Base-by-base conservation (phyloP, 2,113 vertebrate species). In the Ursus arctos region DNA sequence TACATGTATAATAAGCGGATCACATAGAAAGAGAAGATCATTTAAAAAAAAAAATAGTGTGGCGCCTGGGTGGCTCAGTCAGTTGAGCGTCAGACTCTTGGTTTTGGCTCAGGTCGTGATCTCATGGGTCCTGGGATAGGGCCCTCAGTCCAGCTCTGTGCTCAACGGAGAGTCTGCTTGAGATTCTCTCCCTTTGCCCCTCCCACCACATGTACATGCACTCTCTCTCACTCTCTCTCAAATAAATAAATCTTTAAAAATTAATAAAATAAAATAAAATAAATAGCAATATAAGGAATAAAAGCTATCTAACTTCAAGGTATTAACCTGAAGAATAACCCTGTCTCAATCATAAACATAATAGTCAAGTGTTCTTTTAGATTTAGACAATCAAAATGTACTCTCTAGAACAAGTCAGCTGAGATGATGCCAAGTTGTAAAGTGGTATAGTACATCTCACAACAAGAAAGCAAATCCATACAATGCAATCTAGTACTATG, bases 301-400 rank as follows among this genome's bases (percentile, higher is more conserved):
- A 94, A 93, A 94, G 57, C 7, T 11, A 91, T 14, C 26, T 80
- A 87, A 92, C 63, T 57, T 89, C n/a, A 89, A 91, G 53, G 43
- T 57, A 94, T 49, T 83, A 91, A 82, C 21, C 16, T 87, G 24
- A 90, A 57, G 77, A 82, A 91, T 80, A 91, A 83, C 59, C 16
- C 40, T n/a, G 22, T 65, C 6, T 89, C 19, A 67, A n/a, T 90
- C 33, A 59, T 11, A 4, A 67, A 80, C 31, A 89, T 5, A 76
- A 47, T 8, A 92, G 59, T 31, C 43, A 92, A n/a, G 26, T 71
- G 31, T 69, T 92, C 36, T 65, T 93, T 96, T 61, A 67, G 26
- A 74, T 51, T 83, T 40, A 87, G 59, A 92, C 33, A 80, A 81
- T 43, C 43, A 94, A 97, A 94, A 95, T 43, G 47, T 31, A 51